Base-by-base conservation (phyloP, 2,113 vertebrate species). In the Plotosus lineatus region DNA sequence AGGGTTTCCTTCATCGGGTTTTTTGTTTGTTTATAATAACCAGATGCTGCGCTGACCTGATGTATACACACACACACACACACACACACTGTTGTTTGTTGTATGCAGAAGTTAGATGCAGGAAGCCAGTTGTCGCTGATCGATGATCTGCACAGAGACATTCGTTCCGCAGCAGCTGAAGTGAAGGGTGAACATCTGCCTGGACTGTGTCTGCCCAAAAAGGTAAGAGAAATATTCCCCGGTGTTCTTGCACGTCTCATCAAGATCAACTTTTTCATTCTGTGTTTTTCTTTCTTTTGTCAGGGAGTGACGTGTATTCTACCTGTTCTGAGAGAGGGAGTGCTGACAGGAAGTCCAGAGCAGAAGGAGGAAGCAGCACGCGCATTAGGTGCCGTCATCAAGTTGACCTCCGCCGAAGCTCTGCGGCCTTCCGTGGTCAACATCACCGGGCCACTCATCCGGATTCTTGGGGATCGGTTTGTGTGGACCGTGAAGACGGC, bases 361-460 rank as follows among this genome's bases (percentile, higher is more conserved):
- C 97, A 98, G 92, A 99, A 99, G 83, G 97, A 99, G 83, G 98
- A 99, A 85, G 97, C 98, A 0, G 96, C 97, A 60, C 97, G 96
- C 88, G 97, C 97, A 0, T 87, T 99, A 80, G 97, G 97, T 46
- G 92, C 95, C 0, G 94, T 99, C 86, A 98, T 99, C 86, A 95
- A 94, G 74, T 90, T 99, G 88, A 98, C 98, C 38, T 98, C 97
- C 1, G 93, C 98, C 0, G 97, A 99, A 48, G 97, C 98, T 42
- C 93, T 99, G 61, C 92, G 95, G 33, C 97, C 97, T 21, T 99
- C 98, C 0, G 97, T 99, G 19, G 91, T 99, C 85, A 96, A 95
- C 93, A 98, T 99, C 89, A 99, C 98, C 0, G 98, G 98, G 58
- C 98, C 98, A 0, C 95, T 99, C 60, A 99, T 99, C 87, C 95